Evolutionary conservation across 1,140 invertebrate genomes (phyloP).

Genomic region (Sitophilus oryzae): DNA sequence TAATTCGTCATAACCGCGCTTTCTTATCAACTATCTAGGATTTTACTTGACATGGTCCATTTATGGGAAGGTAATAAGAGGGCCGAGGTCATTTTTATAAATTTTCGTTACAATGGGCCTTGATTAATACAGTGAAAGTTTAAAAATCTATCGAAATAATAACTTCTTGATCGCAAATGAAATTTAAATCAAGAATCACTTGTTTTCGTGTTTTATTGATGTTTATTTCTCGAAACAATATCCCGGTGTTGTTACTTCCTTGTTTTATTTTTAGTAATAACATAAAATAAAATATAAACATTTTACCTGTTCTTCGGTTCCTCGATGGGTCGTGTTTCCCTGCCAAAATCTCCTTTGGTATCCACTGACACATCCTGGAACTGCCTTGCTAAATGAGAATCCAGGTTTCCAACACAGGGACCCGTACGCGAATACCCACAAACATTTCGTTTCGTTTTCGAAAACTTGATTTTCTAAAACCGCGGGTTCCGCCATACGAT

Average conservation of each 20-base stretch:
- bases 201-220: not conserved
- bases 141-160: no score
- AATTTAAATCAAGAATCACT: no score
- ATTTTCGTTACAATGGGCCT: no score
- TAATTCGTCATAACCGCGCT: no score
- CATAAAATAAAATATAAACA: no score
- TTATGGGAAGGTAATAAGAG: no score
- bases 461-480: constrained; percentile 27
- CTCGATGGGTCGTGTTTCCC: constrained; percentile 76
- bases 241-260: not conserved
- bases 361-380: constrained; percentile 67
- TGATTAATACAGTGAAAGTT: no score
- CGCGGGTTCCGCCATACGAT: constrained; percentile 15
- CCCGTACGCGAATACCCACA: constrained; percentile 84
- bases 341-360: constrained; percentile 80
- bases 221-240: not conserved
- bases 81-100: no score
- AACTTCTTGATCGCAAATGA: no score
- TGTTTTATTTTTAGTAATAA: not conserved
- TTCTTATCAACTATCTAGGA: no score
- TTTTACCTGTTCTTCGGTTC: constrained; percentile 68
- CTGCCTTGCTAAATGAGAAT: constrained; percentile 65
- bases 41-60: no score
- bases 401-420: constrained; percentile 84
- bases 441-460: constrained; percentile 35